These are phyloP conservation scores for Nyctibius grandis DNA, from an alignment of 2,797 vertebrate species.

Conservation along the genomic window DNA sequence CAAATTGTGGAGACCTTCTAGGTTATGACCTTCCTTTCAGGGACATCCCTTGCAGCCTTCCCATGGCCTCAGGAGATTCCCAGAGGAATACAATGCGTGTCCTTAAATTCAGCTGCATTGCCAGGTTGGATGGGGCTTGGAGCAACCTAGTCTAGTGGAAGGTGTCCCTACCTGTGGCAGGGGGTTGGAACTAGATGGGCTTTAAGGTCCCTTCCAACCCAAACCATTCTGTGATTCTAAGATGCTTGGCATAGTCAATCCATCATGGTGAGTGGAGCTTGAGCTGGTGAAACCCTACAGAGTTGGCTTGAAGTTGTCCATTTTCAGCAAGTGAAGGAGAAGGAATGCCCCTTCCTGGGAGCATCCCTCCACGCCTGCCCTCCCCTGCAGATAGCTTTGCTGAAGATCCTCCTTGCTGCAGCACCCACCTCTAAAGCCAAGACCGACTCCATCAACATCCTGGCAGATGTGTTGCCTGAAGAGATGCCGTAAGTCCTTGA, in stretches of 20 bases:
- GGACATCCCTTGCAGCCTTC: background rate
- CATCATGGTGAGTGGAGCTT: accelerated
- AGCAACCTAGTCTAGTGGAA: too few species aligned
- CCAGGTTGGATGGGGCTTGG: too few species aligned
- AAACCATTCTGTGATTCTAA: too few species aligned
- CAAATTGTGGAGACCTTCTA: too few species aligned
- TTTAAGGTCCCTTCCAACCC: too few species aligned
- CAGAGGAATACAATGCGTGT: background rate
- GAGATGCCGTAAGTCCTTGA: slow-evolving; percentile 92
- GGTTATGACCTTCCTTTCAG: background rate
- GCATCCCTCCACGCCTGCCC: accelerated
- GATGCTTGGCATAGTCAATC: background rate
- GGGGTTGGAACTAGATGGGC: too few species aligned
- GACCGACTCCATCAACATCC: slow-evolving; percentile 97
- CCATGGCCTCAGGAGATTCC: background rate
- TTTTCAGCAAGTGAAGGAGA: background rate
- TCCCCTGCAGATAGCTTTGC: slow-evolving; percentile 19
- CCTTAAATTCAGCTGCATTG: background rate
- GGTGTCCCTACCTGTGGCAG: too few species aligned
- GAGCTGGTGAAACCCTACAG: background rate
- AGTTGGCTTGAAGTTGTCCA: background rate
- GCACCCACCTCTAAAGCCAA: slow-evolving; percentile 98
- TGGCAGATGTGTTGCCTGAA: slow-evolving; percentile 93
- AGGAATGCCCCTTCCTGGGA: background rate
- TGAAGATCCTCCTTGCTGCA: slow-evolving; percentile 92